phyloP scores from a whole-genome alignment of 2,797 vertebrate species.

The Siniperca obscura region DNA sequence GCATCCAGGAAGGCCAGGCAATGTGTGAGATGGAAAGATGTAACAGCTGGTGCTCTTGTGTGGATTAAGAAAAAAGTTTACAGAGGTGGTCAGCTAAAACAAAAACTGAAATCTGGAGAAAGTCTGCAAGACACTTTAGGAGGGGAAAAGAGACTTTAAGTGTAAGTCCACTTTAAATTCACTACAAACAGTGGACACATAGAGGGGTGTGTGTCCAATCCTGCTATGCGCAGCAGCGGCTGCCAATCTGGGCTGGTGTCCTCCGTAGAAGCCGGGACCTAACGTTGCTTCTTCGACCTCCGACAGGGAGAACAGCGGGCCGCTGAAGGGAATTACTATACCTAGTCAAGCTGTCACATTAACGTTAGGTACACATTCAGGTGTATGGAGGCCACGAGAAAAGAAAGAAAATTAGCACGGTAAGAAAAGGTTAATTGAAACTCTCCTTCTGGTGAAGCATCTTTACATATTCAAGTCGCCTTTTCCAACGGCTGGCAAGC shows the following conservation, averaged over 20 bases:
- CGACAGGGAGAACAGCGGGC: neutral
- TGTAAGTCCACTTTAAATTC: neutral
- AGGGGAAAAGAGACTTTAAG: neutral
- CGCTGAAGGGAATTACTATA: neutral
- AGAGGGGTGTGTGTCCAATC: neutral
- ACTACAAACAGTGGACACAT: neutral
- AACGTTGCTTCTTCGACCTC: neutral
- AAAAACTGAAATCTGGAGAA: neutral
- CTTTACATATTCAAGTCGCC: neutral
- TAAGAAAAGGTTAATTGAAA: neutral
- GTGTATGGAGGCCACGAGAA: neutral
- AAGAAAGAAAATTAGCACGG: neutral
- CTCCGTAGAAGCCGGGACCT: neutral
- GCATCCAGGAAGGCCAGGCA: neutral
- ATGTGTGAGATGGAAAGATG: neutral
- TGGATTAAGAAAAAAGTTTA: neutral
- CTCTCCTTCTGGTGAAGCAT: neutral
- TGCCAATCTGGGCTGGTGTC: neutral
- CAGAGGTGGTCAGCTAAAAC: neutral
- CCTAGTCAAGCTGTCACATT: neutral
- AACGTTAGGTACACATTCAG: neutral
- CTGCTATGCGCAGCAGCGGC: neutral
- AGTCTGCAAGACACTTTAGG: neutral
- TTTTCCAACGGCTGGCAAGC: neutral
- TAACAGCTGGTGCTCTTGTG: neutral